These are phyloP conservation scores for Amphipyra tragopoginis DNA, from an alignment of 2,888 invertebrate genomes.

Conservation along the genomic window DNA sequence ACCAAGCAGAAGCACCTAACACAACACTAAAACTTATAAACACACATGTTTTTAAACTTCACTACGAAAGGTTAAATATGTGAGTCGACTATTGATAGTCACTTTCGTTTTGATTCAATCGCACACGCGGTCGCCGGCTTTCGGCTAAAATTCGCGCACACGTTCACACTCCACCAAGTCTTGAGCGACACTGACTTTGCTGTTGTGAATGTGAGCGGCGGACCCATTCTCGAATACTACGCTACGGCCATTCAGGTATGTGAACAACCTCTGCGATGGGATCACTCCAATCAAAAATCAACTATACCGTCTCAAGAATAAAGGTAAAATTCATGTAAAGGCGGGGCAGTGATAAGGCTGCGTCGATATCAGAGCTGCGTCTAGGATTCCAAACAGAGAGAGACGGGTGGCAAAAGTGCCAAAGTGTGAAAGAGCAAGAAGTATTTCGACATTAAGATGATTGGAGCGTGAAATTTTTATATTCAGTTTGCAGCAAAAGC, in stretches of 20 bases:
- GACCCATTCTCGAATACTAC: slow-evolving; percentile 85
- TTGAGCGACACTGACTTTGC: slow-evolving; percentile 74
- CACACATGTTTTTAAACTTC: slow-evolving; percentile 81
- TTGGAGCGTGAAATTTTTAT: slow-evolving; percentile 87
- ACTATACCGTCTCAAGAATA: slow-evolving; percentile 68
- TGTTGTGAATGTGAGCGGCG: slow-evolving; percentile 73
- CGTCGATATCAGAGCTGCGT: slow-evolving; percentile 89
- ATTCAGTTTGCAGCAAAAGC: slow-evolving; percentile 83
- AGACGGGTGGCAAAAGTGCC: slow-evolving; percentile 59
- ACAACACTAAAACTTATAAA: slow-evolving; percentile 64
- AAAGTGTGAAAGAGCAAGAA: slow-evolving; percentile 67
- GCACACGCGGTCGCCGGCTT: slow-evolving; percentile 75
- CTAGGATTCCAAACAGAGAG: slow-evolving; percentile 83
- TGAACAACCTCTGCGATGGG: slow-evolving; percentile 79
- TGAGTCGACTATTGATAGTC: slow-evolving; percentile 64
- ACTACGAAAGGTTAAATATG: slow-evolving; percentile 76
- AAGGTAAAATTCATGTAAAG: slow-evolving; percentile 66
- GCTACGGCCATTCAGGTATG: slow-evolving; percentile 88
- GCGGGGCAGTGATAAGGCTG: slow-evolving; percentile 81
- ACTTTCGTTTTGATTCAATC: slow-evolving; percentile 61
- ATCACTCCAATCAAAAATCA: slow-evolving; percentile 68
- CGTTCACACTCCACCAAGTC: slow-evolving; percentile 54
- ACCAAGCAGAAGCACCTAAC: slow-evolving; percentile 57
- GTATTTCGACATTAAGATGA: slow-evolving; percentile 82
- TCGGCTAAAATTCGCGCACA: slow-evolving; percentile 41